Evolutionary conservation across 2,797 vertebrate species (phyloP), one percentile per base, ranked within the genome.

Genomic region (Pterois miles): DNA sequence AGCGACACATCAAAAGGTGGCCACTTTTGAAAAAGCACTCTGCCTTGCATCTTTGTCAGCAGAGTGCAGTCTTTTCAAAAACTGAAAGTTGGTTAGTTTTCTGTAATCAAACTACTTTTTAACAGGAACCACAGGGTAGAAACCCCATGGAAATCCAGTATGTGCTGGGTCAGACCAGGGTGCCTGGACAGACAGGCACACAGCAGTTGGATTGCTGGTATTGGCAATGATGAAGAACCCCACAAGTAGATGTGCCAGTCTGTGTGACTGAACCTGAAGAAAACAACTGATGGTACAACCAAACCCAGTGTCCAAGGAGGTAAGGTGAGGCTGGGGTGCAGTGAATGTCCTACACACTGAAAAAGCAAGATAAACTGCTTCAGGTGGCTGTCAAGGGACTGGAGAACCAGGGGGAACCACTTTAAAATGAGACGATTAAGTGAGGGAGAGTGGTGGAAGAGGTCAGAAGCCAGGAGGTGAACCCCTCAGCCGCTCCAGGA

Each of bases 1-100:
- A 54, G 48, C 2, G 1, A 48, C 22, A 77, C 36, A 56, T 53
- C 20, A 71, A 64, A 65, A 71, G 43, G 16, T 66, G 62, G 11
- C 25, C 65, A 8, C 31, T 52, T 78, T 57, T 58, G n/a, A 64
- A 71, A 50, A 31, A 70, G 43, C 54, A 52, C 34, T 63, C 12
- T 69, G 65, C 43, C 23, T 59, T 59, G 31, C 22, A 58, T 22
- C 48, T 23, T 18, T 58, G 31, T 50, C 56, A 23, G 48, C 48
- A 23, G 18, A 65, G 20, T 16, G n/a, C 12, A 50, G 33, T 18
- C 9, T n/a, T 64, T 59, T 53, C 1, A 52, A 70, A 65, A 50
- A 18, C 10, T 8, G 2, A 59, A 53, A 27, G 25, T 27, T 40
- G 40, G 25, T 52, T 6, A 53, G 20, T 63, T 69, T 64, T 53